Base-by-base conservation (phyloP, 2,113 vertebrate species). In the Craseonycteris thonglongyai region DNA sequence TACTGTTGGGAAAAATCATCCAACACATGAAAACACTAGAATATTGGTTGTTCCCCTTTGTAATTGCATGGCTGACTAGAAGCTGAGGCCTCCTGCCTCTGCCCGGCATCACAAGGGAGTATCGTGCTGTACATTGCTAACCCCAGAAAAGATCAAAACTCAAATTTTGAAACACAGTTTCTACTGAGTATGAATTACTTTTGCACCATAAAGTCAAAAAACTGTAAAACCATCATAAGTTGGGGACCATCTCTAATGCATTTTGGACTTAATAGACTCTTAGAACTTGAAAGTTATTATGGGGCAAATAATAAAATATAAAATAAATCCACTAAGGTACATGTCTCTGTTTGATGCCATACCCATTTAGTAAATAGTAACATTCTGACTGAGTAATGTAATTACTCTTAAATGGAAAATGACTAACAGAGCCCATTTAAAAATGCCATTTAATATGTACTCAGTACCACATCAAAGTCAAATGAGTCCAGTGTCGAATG, bases 401-500 rank as follows among this genome's bases (percentile, higher is more conserved):
- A 42, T 18, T 42, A 35, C 7, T 78, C 35, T 75, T 76, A n/a
- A 91, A 69, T 81, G 58, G 16, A 72, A n/a, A 65, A 28, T 56
- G 42, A 49, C 16, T 33, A 79, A 72, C 3, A 47, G 8, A 83
- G 19, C 30, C 38, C 40, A 71, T 78, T 88, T 91, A n/a, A 82
- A 92, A 72, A 42, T 63, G 26, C 3, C 45, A 42, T 81, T 80
- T 26, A 22, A 26, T 58, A 22, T 38, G 22, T 42, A 33, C 24
- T 87, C 19, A 58, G 19, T 35, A 24, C 18, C 49, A 87, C 68
- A 74, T 90, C 4, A 72, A 93, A 65, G 49, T 35, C 35, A 66
- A 95, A 72, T 42, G 30, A 79, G 72, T 49, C 47, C 6, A 47
- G 47, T 47, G 47, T 35, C n/a, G 47, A 94, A 69, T 38, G 28